A percentile compares a stretch with the other conserved stretches of the same genome.
phyloP scores from a whole-genome alignment of 2,113 vertebrate species.

The Microtus montanus region DNA sequence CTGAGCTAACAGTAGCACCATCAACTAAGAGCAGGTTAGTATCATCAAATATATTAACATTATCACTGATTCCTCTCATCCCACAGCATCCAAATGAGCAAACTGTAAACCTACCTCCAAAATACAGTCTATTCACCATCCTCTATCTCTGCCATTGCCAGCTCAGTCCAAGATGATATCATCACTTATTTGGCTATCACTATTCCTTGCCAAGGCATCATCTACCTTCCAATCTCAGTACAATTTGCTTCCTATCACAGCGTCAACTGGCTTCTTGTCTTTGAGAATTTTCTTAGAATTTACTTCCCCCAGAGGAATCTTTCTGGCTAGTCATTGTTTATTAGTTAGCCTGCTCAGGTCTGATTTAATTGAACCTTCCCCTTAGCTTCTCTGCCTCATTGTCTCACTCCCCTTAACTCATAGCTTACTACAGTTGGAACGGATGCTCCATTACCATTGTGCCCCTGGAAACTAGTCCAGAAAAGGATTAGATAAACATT shows the following conservation, averaged over 20 bases:
- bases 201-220: background rate
- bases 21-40: background rate
- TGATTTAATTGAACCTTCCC: background rate
- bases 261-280: background rate
- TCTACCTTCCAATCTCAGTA: background rate
- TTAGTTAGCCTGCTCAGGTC: background rate
- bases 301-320: background rate
- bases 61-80: background rate
- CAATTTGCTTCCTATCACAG: background rate
- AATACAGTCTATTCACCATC: background rate
- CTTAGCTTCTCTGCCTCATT: background rate
- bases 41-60: background rate
- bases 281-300: constrained; percentile 5
- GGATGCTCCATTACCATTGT: background rate
- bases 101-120: background rate
- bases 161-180: background rate
- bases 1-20: background rate
- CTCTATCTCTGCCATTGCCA: background rate
- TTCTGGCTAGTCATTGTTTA: background rate
- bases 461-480: background rate
- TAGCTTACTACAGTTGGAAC: background rate
- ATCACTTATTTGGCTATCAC: background rate
- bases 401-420: background rate
- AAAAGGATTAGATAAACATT: background rate
- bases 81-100: background rate